A percentile compares a stretch with the other conserved stretches of the same genome.
phyloP scores from a whole-genome alignment of 2,888 invertebrate genomes.

The Netelia inedita region DNA sequence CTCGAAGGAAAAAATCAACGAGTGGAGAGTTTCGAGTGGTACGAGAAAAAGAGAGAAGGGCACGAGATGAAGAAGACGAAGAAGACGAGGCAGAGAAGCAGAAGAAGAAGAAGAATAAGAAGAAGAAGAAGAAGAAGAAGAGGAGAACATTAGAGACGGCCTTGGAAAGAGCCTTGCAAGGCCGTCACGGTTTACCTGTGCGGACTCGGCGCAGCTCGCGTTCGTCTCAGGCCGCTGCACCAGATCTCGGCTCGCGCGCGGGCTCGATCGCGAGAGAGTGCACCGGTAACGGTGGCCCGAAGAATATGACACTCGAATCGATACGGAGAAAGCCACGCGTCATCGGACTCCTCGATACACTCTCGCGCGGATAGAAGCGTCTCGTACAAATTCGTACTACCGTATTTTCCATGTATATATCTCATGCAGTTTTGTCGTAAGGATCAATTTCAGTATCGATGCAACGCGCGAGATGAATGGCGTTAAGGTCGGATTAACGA shows the following conservation, averaged over 20 bases:
- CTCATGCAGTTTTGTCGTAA: conserved; percentile 12
- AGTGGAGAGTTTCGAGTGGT: conserved; percentile 10
- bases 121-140: conserved; percentile 64
- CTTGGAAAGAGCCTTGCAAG: conserved; percentile 81
- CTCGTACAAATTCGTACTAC: not conserved
- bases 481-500: conserved; percentile 30
- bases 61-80: conserved; percentile 44
- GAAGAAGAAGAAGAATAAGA: conserved; percentile 44
- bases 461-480: not conserved
- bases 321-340: conserved; percentile 75
- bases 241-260: conserved; percentile 63
- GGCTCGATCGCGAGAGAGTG: conserved; percentile 55
- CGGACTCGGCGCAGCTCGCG: conserved; percentile 69
- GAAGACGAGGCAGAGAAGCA: conserved; percentile 50
- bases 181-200: conserved; percentile 78
- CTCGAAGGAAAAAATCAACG: no score
- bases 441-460: conserved; percentile 59
- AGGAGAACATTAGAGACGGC: conserved; percentile 78
- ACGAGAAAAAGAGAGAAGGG: conserved; percentile 65
- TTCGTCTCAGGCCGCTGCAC: conserved; percentile 68
- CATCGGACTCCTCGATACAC: conserved; percentile 61
- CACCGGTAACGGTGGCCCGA: conserved; percentile 36
- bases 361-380: conserved; percentile 4
- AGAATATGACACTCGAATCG: conserved; percentile 74
- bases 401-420: conserved; percentile 15